Base-by-base conservation (phyloP, 2,888 invertebrate genomes). In the Pseudococcus viburni region DNA sequence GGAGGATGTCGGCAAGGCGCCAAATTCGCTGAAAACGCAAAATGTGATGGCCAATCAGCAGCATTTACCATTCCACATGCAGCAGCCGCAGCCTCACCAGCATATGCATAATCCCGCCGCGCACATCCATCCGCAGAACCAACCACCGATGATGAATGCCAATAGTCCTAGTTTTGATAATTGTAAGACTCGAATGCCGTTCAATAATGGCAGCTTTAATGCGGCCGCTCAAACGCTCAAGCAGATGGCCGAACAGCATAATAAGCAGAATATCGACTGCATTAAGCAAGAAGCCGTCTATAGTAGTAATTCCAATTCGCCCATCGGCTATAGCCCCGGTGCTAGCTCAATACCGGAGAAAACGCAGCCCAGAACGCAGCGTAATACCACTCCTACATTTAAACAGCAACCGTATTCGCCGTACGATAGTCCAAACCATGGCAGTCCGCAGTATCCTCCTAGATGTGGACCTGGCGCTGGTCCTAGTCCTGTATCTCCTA, bases 161-260 rank as follows among this genome's bases (percentile, higher is more conserved):
- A 83, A 46, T 46, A 46, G 42, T 83, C 80, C 80, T 46, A 46
- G 80, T 19, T 83, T 83, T 46, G 80, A 83, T 83, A 33, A n/a
- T 46, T 83, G 80, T 83, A 83, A 83, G 46, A 83, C 42, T 17
- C 33, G 51, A 88, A 83, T 68, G 64, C 59, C 86, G 39, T 64
- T 64, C 68, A 59, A 59, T n/a, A 59, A 51, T 39, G 68, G 86
- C 22, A 46, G 39, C 83, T 77, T 42, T 48, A 22, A 19, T 89
- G 96, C 98, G 39, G 98, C 98, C 0, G 98, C 98, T 85, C 97
- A 98, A 92, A 98, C 98, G 0, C 93, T 98, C 87, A 98, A 98
- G 91, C 98, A 98, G 91, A 98, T 98, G 98, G 98, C 98, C 64
- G 98, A 98, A 91, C 98, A 98, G 92, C 98, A 98, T 92, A 86